phyloP scores from a whole-genome alignment of 2,797 vertebrate species.

The Poecile montanus region DNA sequence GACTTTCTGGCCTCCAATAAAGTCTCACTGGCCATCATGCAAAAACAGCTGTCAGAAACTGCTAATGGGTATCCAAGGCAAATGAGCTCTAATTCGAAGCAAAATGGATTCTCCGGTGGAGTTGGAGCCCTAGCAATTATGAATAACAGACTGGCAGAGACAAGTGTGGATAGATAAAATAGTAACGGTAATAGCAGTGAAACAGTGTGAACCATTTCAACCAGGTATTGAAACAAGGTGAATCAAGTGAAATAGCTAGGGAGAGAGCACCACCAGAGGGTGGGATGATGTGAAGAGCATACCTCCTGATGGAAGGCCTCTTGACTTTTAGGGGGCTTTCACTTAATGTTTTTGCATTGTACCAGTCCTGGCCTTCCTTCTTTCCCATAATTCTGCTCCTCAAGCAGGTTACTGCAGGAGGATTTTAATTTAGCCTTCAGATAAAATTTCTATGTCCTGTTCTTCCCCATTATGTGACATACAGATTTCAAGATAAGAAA shows the following conservation, averaged over 20 bases:
- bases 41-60: conserved; percentile 93
- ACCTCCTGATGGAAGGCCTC: neutral
- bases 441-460: neutral
- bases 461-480: neutral
- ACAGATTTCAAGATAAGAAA: conserved; percentile 6
- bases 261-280: neutral
- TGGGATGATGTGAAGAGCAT: neutral
- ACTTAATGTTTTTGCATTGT: neutral
- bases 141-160: conserved; percentile 97
- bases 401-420: neutral
- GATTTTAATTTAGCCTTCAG: conserved; percentile 4
- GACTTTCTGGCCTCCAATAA: conserved; percentile 92
- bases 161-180: conserved; percentile 89
- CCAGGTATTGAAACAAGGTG: neutral
- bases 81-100: conserved; percentile 74
- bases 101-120: conserved; percentile 91
- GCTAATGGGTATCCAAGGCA: conserved; percentile 88
- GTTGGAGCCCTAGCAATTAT: conserved; percentile 94
- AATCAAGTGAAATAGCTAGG: neutral
- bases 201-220: neutral
- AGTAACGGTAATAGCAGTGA: neutral
- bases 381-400: neutral
- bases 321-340: neutral
- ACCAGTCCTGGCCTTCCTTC: neutral
- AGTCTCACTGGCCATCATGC: conserved; percentile 92